Evolutionary conservation across 1,140 invertebrate species (phyloP).

Genomic region (Achatina immaculata): DNA sequence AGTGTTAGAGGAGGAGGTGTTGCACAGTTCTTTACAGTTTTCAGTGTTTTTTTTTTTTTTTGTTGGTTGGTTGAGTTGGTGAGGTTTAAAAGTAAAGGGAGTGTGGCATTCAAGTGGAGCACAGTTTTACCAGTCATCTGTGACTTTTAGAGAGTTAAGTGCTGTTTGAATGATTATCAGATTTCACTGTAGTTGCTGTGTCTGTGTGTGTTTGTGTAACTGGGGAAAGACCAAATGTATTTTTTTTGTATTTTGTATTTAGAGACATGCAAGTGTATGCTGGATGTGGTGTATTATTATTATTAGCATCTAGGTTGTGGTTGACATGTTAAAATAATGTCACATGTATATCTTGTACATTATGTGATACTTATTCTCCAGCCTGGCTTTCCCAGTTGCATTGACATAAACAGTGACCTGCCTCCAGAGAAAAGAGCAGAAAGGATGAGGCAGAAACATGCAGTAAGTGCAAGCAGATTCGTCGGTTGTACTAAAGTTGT

Average conservation of each 20-base stretch:
- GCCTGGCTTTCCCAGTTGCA: constrained; percentile 29
- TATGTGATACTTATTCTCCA: not conserved
- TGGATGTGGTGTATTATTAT: no score
- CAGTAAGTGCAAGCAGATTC: not conserved
- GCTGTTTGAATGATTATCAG: not conserved
- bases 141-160: not conserved
- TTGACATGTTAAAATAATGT: not conserved
- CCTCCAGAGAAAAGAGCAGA: constrained; percentile 26
- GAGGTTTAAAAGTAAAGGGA: not conserved
- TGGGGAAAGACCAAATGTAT: no score
- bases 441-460: constrained; percentile 36
- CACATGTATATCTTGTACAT: not conserved
- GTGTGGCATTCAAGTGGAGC: not conserved
- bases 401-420: constrained; percentile 30
- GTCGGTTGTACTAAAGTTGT: not conserved
- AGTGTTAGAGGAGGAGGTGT: constrained; percentile 15
- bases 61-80: not conserved
- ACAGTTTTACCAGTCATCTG: not conserved
- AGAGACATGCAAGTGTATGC: no score
- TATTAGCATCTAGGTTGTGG: not conserved
- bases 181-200: not conserved
- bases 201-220: not conserved
- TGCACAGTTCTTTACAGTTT: not conserved
- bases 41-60: no score
- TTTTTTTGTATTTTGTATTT: no score